These are phyloP conservation scores for Synanthedon tipuliformis DNA, from an alignment of 2,888 invertebrate species.

Conservation along the genomic window DNA sequence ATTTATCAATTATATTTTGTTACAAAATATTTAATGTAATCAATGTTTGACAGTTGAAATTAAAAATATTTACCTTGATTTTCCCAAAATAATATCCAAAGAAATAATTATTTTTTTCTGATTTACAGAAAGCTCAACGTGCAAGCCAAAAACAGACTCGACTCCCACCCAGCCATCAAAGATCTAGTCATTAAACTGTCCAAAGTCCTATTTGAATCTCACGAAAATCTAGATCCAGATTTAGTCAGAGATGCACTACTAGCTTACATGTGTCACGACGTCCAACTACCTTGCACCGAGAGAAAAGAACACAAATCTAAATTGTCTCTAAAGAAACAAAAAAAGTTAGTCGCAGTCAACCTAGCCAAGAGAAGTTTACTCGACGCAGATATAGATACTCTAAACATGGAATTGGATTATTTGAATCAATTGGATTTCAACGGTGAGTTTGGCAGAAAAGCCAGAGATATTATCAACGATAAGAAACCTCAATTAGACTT, in stretches of 20 bases:
- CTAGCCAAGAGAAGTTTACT: constrained; percentile 27
- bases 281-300: constrained; percentile 79
- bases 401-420: constrained; percentile 57
- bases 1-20: too few relatives aligned
- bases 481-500: constrained; percentile 51
- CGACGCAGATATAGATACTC: constrained; percentile 48
- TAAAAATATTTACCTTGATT: too few relatives aligned
- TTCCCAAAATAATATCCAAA: too few relatives aligned
- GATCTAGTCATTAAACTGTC: constrained; percentile 76
- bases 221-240: constrained; percentile 76
- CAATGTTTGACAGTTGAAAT: too few relatives aligned
- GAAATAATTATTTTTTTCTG: not conserved
- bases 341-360: constrained; percentile 15
- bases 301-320: constrained; percentile 9
- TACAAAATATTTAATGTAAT: too few relatives aligned
- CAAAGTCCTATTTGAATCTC: constrained; percentile 75
- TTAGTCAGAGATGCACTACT: constrained; percentile 83
- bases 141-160: constrained; percentile 74
- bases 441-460: constrained; percentile 54
- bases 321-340: constrained; percentile 22
- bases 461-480: constrained; percentile 49
- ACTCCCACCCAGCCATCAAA: constrained; percentile 80
- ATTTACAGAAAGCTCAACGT: constrained; percentile 65
- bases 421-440: constrained; percentile 57
- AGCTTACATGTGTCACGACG: constrained; percentile 87